Base-by-base conservation (phyloP, 2,797 vertebrate species). In the Acestrorhynchus altus region DNA sequence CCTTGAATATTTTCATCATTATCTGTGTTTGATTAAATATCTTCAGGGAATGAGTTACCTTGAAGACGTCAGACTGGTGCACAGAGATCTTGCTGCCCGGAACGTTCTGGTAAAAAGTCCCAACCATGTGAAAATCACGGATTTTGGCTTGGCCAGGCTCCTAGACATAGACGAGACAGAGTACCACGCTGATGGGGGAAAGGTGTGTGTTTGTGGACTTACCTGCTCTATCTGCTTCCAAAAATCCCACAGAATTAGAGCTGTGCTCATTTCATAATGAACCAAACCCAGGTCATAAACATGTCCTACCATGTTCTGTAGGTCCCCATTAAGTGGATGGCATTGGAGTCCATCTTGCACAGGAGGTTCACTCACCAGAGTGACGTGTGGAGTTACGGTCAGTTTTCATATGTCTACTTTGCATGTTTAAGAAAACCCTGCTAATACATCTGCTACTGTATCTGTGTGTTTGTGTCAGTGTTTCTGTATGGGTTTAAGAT, bases 321-420 rank as follows among this genome's bases (percentile, higher is more conserved):
- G 98, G 97, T 99, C 0, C 97, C 98, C 1, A 99, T 99, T 87
- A 99, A 99, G 86, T 99, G 98, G 98, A 99, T 99, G 98, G 97
- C 98, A 0, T 83, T 99, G 85, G 97, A 99, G 86, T 99, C 97
- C 26, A 99, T 99, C 84, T 92, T 98, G 12, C 96, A 96, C 84
- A 93, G 98, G 65, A 96, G 82, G 86, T 99, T 99, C 88, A 99
- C 98, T 7, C 97, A 99, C 88, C 97, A 99, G 91, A 99, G 98
- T 54, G 98, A 99, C 0, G 97, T 99, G 61, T 99, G 98, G 98
- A 99, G 98, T 86, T 99, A 99, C 0, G 98, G 98, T 99, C 42
- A 0, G 91, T 83, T 35, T 35, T 35, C 31, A 35, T 35, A 6
- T 75, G 31, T 42, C n/a, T 22, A 18, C 20, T 10, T 46, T 8